These are phyloP conservation scores for Sphenopsis melanotis DNA, from an alignment of 2,797 vertebrate genomes.

Conservation along the genomic window DNA sequence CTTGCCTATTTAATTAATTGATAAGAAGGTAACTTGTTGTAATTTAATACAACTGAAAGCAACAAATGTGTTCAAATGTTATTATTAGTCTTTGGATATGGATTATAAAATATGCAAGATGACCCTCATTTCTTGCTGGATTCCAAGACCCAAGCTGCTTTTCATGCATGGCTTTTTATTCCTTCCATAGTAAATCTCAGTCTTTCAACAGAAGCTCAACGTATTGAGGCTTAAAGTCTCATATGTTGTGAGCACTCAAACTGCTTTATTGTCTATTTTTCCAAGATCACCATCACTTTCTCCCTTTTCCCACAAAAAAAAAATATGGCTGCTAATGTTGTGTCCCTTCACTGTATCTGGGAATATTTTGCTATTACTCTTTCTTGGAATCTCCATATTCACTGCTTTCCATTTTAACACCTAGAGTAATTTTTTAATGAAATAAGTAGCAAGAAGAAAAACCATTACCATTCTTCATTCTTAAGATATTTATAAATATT, in stretches of 20 bases:
- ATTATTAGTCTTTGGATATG: background rate
- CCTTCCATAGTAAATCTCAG: background rate
- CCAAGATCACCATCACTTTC: background rate
- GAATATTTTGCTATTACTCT: background rate
- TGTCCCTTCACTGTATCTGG: background rate
- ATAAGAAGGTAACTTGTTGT: background rate
- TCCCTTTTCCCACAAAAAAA: background rate
- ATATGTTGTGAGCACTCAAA: background rate
- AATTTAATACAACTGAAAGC: conserved; percentile 22
- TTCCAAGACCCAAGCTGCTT: background rate
- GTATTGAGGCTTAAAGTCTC: background rate
- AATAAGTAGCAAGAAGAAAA: background rate
- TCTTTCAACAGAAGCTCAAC: background rate
- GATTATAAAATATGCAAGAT: background rate
- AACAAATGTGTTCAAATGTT: background rate
- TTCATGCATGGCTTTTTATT: background rate
- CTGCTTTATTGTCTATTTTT: background rate
- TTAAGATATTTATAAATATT: background rate
- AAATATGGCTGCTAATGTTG: background rate
- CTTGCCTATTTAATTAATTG: background rate
- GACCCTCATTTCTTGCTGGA: background rate
- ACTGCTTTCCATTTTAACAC: background rate
- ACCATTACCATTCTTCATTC: background rate
- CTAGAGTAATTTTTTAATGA: background rate
- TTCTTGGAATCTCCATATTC: background rate